phyloP scores from a whole-genome alignment of 2,113 vertebrate species.

The Anguilla japonica region DNA sequence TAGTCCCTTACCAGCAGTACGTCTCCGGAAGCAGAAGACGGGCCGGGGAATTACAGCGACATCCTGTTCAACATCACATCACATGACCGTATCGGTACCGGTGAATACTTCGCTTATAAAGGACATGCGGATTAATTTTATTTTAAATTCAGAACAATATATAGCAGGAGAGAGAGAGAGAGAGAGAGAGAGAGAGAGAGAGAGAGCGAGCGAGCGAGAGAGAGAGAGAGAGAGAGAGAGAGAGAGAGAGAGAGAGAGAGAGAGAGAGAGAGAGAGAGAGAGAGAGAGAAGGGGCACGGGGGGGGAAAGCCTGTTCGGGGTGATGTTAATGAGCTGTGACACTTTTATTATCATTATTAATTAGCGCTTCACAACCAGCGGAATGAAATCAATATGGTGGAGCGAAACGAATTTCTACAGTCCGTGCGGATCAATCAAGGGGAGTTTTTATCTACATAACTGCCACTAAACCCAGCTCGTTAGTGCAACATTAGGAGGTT shows the following conservation, averaged over 20 bases:
- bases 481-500: constrained; percentile 88
- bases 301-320: constrained; percentile 56
- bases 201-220: too few relatives aligned
- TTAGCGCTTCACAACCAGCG: constrained; percentile 93
- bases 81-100: neutral
- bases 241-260: too few relatives aligned
- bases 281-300: neutral
- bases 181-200: too few relatives aligned
- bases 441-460: constrained; percentile 97
- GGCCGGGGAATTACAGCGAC: too few relatives aligned
- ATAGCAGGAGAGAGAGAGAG: neutral
- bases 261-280: neutral
- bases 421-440: constrained; percentile 95
- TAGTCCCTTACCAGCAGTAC: too few relatives aligned
- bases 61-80: neutral
- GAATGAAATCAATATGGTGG: constrained; percentile 97
- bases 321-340: constrained; percentile 94
- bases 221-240: too few relatives aligned
- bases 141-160: constrained; percentile 5
- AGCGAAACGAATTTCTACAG: constrained; percentile 98
- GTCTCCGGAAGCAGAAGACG: too few relatives aligned
- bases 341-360: constrained; percentile 99
- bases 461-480: constrained; percentile 92
- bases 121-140: neutral
- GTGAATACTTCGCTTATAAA: neutral